Evolutionary conservation across 2,888 invertebrate species (phyloP).

Genomic region (Oscheius sp.): DNA sequence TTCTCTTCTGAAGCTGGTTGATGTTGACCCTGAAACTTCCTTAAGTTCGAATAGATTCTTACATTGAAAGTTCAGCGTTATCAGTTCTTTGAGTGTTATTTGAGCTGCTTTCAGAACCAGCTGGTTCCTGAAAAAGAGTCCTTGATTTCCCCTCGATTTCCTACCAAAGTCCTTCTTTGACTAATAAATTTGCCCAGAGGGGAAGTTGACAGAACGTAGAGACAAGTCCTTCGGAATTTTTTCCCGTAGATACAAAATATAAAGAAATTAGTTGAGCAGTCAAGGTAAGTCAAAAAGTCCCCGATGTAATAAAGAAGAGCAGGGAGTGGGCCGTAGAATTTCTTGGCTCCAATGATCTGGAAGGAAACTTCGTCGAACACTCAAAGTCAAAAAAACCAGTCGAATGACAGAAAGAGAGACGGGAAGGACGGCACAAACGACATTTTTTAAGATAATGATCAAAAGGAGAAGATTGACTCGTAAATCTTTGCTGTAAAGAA

Average conservation of each 20-base stretch:
- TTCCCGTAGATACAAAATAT: neutral
- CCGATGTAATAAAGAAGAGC: neutral
- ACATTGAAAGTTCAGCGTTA: no score
- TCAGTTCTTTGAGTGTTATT: no score
- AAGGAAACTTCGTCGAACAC: neutral
- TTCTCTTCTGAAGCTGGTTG: no score
- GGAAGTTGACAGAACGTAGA: no score
- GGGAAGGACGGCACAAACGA: neutral
- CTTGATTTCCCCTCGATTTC: no score
- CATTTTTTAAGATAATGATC: neutral
- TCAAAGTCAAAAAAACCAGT: neutral
- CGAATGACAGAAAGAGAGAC: neutral
- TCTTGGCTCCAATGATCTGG: constrained; percentile 4
- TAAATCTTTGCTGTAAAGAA: neutral
- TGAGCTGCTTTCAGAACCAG: no score
- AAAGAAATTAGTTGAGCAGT: neutral
- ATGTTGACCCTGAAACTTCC: no score
- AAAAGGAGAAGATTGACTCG: neutral
- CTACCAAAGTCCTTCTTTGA: no score
- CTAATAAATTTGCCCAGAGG: no score
- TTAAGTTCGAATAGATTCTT: no score
- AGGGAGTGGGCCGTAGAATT: neutral
- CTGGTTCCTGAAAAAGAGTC: no score
- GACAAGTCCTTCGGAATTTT: neutral
- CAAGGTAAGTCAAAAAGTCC: constrained; percentile 4